Base-by-base conservation (phyloP, 2,888 invertebrate species). In the Melieria crassipennis region DNA sequence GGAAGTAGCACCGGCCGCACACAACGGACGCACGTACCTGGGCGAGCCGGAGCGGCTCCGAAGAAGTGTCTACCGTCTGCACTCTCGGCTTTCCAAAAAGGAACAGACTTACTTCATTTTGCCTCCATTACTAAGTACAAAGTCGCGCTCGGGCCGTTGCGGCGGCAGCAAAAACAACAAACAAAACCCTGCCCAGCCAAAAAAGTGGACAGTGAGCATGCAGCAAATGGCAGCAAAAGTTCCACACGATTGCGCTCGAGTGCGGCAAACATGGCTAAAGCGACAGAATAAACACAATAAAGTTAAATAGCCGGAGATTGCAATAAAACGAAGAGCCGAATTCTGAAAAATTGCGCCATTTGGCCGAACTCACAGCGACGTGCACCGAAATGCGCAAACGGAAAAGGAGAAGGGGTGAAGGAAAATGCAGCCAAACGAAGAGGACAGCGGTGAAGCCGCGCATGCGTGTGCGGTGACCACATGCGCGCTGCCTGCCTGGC, bases 181-280 rank as follows among this genome's bases (percentile, higher is more conserved):
- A 46, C 58, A 30, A 30, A 50, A 50, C 50, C 11, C 50, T 50
- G 11, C 7, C 9, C 50, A 50, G 50, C 7, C 11, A 50, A 52
- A 52, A 52, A 52, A 52, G 52, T 52, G 52, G 52, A n/a, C 52
- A 52, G 52, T 7, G 52, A 52, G 30, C 30, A 52, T 52, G 52
- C 43, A 67, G 13, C 10, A 10, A 11, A 57, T 45, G 72, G 52
- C 43, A 67, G 13, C 10, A 10, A 11, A 57, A 50, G 72, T 69
- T 69, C 65, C 63, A 72, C 72, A 72, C 69, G 69, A 72, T 63
- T 66, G 72, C 72, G 5, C 58, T 45, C 48, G 55, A 58, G 48
- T 60, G 65, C 65, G 50, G 13, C 10, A 16, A 61, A 61, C 65
- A 62, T 45, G 47, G 61, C 61, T 11, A 43, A 50, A 43, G 52